These are phyloP conservation scores for Sphaeridia pumilis DNA, from an alignment of 2,888 invertebrate genomes.

Conservation along the genomic window DNA sequence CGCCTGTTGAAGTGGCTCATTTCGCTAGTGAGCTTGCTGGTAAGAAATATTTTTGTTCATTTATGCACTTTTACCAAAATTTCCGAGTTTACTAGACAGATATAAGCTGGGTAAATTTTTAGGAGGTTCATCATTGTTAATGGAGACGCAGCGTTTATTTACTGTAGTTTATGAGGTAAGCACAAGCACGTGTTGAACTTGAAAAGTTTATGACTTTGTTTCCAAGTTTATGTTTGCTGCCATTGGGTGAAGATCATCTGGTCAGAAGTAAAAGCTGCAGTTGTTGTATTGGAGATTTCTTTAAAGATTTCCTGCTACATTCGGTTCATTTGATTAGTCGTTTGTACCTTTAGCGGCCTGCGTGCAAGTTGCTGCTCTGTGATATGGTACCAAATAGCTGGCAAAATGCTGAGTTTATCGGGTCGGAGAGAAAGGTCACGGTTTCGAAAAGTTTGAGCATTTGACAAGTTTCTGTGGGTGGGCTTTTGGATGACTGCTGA, in stretches of 20 bases:
- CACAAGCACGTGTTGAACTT: neutral
- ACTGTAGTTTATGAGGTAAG: neutral
- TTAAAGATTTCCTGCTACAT: no score
- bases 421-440: neutral
- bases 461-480: neutral
- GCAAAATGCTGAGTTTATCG: neutral
- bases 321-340: no score
- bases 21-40: neutral
- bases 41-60: neutral
- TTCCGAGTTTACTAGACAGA: no score
- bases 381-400: neutral
- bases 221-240: no score
- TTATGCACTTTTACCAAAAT: neutral
- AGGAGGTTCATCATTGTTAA: neutral
- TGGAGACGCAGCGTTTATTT: neutral
- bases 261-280: neutral
- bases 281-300: neutral
- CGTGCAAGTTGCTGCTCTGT: neutral
- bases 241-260: no score
- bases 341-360: no score
- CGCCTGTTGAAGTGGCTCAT: slow-evolving; percentile 15
- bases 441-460: neutral
- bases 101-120: no score
- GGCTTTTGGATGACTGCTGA: neutral
- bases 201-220: no score